Base-by-base conservation (phyloP, 1,140 invertebrate species). In the Plutomurus gul region DNA sequence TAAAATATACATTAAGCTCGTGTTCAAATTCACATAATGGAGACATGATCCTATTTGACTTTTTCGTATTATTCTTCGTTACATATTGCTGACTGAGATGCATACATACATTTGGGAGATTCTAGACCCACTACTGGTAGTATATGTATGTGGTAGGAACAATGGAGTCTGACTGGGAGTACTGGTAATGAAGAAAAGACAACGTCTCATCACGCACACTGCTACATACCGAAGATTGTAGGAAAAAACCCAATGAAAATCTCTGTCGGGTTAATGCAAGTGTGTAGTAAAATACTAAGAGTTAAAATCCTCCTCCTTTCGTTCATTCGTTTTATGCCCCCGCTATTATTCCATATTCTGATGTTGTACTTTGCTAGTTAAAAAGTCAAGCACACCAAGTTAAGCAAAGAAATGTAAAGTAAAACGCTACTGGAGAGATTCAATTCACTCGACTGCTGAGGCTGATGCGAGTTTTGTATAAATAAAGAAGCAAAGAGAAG, bases 31-130 rank as follows among this genome's bases (percentile, higher is more conserved):
- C 27, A 33, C 25, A 33, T 33, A 65, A 65, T 65, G 18, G 56
- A 65, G 56, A 65, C 56, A 65, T 65, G 51, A 60, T 65, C 25
- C 27, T 30, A 65, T 65, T 65, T 60, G 7, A 65, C 27, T 65
- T 36, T 65, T 30, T 11, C 20, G 13, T 51, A 8, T 20, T 51
- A 51, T 51, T 51, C 47, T 51, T 22, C 20, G 13, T 51, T 51
- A 51, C 47, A 51, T 51, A 51, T 51, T 51, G 20, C 20, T 22
- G 18, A 51, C 47, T 25, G n/a, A n/a, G n/a, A n/a, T n/a, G n/a
- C n/a, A n/a, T 51, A 51, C 16, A n/a, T 65, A n/a, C 56, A 65
- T 8, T 51, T 7, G 18, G 16, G 27, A 33, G 27, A 33, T 33
- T 18, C 56, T 33, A 30, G 7, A 22, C 25, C 11, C 16, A 27